phyloP scores from a whole-genome alignment of 2,797 vertebrate species.

The Spinus pinus region DNA sequence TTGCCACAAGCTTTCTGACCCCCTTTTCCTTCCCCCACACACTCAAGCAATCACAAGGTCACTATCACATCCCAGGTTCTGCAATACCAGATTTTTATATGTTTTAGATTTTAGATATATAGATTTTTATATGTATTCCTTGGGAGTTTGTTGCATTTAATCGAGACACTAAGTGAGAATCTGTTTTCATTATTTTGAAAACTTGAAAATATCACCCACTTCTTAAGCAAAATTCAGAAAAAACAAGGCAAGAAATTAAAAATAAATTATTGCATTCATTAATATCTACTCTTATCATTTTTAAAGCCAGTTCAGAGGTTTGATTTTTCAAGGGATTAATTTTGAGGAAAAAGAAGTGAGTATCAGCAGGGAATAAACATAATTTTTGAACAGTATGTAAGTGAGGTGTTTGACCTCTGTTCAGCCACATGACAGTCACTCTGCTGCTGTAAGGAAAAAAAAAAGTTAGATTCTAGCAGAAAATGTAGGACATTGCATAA shows the following conservation, averaged over 20 bases:
- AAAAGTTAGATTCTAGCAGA: background rate
- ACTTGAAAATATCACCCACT: background rate
- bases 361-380: background rate
- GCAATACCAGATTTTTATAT: background rate
- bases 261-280: background rate
- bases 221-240: background rate
- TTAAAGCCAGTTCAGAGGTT: background rate
- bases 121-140: background rate
- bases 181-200: background rate
- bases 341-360: background rate
- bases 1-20: background rate
- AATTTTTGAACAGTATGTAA: background rate
- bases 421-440: background rate
- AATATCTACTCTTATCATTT: background rate
- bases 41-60: background rate
- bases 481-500: background rate
- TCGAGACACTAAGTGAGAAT: background rate
- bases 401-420: background rate
- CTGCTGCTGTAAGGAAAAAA: background rate
- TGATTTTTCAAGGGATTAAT: background rate
- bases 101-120: too few relatives aligned
- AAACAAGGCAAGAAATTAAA: background rate
- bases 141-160: background rate
- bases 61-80: background rate
- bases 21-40: background rate